phyloP scores from a whole-genome alignment of 2,797 vertebrate species.

The Scarus forsteni region DNA sequence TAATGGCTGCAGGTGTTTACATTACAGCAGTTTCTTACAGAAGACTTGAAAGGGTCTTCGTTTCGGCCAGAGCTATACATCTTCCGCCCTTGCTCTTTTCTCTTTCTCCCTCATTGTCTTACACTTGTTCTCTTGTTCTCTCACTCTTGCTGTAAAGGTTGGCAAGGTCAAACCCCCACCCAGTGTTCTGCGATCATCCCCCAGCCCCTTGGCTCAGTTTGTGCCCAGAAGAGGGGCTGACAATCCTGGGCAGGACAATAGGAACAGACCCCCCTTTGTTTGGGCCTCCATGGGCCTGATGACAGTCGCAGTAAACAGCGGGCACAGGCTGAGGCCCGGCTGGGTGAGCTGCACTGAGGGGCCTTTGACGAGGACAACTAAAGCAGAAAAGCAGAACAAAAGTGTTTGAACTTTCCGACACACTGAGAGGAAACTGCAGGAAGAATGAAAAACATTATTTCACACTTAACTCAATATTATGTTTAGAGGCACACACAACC shows the following conservation, averaged over 20 bases:
- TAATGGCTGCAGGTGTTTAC: slow-evolving; percentile 86
- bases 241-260: slow-evolving; percentile 89
- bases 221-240: slow-evolving; percentile 81
- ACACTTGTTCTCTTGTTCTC: slow-evolving; percentile 38
- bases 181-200: slow-evolving; percentile 48
- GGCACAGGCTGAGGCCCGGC: slow-evolving; percentile 87
- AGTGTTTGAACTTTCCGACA: slow-evolving; percentile 49
- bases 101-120: slow-evolving; percentile 34
- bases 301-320: slow-evolving; percentile 91
- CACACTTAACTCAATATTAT: too few relatives aligned
- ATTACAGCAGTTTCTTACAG: slow-evolving; percentile 76
- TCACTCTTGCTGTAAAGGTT: slow-evolving; percentile 47
- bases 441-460: background rate
- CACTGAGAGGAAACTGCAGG: slow-evolving; percentile 6
- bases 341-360: slow-evolving; percentile 88
- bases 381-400: slow-evolving; percentile 64
- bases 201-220: slow-evolving; percentile 63
- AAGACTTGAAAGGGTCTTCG: slow-evolving; percentile 76
- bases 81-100: slow-evolving; percentile 53
- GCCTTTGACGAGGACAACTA: slow-evolving; percentile 89
- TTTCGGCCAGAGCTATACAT: slow-evolving; percentile 72
- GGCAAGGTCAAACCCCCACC: slow-evolving; percentile 64
- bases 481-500: too few relatives aligned
- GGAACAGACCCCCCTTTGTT: slow-evolving; percentile 97
- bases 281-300: slow-evolving; percentile 91